Conservation (phyloP, 2,888 invertebrate genomes). For the Nomada fabriciana region DNA sequence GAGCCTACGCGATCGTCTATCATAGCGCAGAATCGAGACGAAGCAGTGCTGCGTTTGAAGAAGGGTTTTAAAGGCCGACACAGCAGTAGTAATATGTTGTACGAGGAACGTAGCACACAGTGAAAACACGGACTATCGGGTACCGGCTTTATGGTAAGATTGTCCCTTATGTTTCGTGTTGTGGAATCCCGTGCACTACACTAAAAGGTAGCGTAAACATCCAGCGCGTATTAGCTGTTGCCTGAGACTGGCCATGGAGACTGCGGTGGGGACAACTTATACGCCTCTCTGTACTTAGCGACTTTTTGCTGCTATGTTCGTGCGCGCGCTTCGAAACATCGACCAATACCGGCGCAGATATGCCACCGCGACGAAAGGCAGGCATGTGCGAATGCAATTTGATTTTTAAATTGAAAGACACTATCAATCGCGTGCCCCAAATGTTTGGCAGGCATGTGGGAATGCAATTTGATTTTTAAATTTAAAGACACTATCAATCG, state of each 20-base stretch:
- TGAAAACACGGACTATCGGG: conserved; percentile 26
- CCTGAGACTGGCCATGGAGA: conserved; percentile 66
- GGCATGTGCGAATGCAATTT: conserved; percentile 16
- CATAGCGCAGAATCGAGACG: conserved; percentile 43
- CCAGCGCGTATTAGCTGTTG: conserved; percentile 56
- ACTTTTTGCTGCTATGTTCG: conserved; percentile 24
- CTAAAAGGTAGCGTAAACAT: conserved; percentile 10
- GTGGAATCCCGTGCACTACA: conserved; percentile 26
- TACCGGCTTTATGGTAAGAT: background rate
- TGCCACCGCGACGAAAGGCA: conserved; percentile 1
- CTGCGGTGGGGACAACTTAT: conserved; percentile 62
- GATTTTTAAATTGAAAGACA: conserved; percentile 17
- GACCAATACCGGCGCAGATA: conserved; percentile 35
- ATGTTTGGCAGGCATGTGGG: background rate
- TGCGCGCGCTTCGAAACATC: conserved; percentile 43
- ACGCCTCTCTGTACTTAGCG: conserved; percentile 53
- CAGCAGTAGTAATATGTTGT: background rate
- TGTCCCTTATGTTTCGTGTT: conserved; percentile 7
- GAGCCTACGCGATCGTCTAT: conserved; percentile 31
- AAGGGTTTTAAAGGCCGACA: conserved; percentile 15
- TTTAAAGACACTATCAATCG: background rate
- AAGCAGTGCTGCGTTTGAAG: background rate
- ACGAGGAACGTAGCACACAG: conserved; percentile 7
- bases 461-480: conserved; percentile 32
- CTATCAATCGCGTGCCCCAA: too few relatives aligned